Evolutionary conservation across 2,888 invertebrate genomes (phyloP).

Genomic region (Archaeoteleia sp.): DNA sequence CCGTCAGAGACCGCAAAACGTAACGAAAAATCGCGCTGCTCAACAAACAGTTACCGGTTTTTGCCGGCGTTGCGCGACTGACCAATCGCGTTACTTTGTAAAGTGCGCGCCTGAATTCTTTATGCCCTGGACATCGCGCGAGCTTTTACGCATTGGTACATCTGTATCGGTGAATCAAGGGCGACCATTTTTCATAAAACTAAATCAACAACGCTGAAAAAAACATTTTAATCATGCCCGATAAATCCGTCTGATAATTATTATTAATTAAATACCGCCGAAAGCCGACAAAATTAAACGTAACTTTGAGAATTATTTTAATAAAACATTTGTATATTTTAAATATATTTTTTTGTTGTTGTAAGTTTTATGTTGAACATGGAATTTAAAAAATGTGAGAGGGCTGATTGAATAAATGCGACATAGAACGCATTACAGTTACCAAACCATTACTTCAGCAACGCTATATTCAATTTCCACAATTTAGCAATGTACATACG

Average conservation of each 20-base stretch:
- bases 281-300: too few species aligned
- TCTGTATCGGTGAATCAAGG: slow-evolving; percentile 37
- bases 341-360: too few species aligned
- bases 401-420: too few species aligned
- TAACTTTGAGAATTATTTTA: too few species aligned
- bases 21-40: slow-evolving; percentile 39
- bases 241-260: background rate
- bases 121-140: slow-evolving; percentile 36
- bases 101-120: slow-evolving; percentile 32
- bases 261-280: background rate
- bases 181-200: slow-evolving; percentile 31
- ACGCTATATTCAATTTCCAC: too few species aligned
- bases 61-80: slow-evolving; percentile 41
- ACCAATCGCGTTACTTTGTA: slow-evolving; percentile 47
- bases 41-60: slow-evolving; percentile 50
- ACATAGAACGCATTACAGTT: too few species aligned
- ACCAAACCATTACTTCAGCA: too few species aligned
- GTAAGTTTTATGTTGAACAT: too few species aligned
- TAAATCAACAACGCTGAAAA: slow-evolving; percentile 14
- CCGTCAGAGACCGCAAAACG: slow-evolving; percentile 48
- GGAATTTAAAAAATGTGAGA: too few species aligned
- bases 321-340: too few species aligned
- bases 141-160: slow-evolving; percentile 28
- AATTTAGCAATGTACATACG: too few species aligned
- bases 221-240: slow-evolving; percentile 15